A percentile compares a stretch with the other conserved stretches of the same genome.
Conservation (phyloP, 2,888 invertebrate species). For the Caenorhabditis sinica region DNA sequence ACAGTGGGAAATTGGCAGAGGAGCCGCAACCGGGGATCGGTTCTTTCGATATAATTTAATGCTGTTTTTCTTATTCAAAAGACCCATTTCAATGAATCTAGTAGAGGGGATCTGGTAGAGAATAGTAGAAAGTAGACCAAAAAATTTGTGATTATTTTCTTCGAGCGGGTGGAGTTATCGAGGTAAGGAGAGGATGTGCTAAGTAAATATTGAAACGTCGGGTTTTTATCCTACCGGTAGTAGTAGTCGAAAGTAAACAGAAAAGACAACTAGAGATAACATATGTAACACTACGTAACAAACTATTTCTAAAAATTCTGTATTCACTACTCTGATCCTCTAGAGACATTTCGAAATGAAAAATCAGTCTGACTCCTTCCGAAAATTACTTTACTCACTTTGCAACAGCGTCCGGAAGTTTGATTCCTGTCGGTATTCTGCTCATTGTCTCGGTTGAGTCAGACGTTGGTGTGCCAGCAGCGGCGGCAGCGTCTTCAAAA, state of each 20-base stretch:
- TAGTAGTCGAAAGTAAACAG: slow-evolving; percentile 56
- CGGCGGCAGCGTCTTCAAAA: slow-evolving; percentile 38
- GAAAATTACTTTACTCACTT: slow-evolving; percentile 20
- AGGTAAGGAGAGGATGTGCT: slow-evolving; percentile 27
- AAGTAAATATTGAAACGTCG: slow-evolving; percentile 35
- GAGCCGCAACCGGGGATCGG: slow-evolving; percentile 5
- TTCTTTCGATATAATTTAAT: slow-evolving; percentile 41
- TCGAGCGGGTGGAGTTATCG: not conserved
- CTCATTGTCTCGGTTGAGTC: slow-evolving; percentile 60
- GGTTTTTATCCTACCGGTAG: slow-evolving; percentile 57
- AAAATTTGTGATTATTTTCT: slow-evolving; percentile 31
- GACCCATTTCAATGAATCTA: slow-evolving; percentile 24
- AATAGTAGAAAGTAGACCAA: slow-evolving; percentile 8
- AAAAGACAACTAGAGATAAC: not conserved
- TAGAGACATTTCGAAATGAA: not conserved
- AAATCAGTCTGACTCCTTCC: not conserved
- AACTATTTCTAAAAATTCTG: not conserved
- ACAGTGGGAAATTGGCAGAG: slow-evolving; percentile 18
- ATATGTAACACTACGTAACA: not conserved
- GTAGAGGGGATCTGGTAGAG: not conserved
- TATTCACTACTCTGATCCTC: too few relatives aligned
- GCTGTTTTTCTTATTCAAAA: slow-evolving; percentile 40
- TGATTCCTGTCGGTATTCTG: slow-evolving; percentile 60
- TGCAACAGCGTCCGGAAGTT: slow-evolving; percentile 52
- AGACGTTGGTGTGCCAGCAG: not conserved